These are phyloP conservation scores for Poeciliopsis paucimaculata DNA, from an alignment of 2,797 vertebrate species.

Conservation along the genomic window DNA sequence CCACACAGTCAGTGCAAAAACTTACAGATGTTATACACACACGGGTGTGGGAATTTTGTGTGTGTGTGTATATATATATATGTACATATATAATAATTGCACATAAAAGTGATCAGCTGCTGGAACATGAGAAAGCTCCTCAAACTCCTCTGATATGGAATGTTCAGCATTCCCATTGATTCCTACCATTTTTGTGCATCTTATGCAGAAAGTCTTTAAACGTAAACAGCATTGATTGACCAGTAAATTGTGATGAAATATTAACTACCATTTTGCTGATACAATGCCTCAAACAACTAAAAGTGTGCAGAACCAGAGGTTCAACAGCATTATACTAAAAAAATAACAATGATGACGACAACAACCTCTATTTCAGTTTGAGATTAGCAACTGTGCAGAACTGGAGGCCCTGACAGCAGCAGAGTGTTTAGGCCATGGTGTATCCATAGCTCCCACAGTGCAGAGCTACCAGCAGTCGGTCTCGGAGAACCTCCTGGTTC, in stretches of 20 bases:
- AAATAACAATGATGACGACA: background rate
- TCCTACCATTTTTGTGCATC: background rate
- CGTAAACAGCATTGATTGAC: background rate
- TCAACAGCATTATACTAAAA: background rate
- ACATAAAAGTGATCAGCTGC: background rate
- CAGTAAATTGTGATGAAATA: background rate
- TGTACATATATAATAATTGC: too few species aligned
- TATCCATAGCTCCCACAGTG: slow-evolving; percentile 99
- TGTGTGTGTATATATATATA: too few species aligned
- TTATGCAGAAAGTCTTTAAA: background rate
- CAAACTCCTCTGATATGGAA: background rate
- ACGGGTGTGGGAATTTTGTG: too few species aligned
- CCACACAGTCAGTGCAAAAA: background rate
- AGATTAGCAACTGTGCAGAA: background rate
- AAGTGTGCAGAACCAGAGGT: slow-evolving; percentile 10
- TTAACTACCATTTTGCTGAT: background rate
- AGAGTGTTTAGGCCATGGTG: slow-evolving; percentile 89
- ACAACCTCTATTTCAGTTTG: slow-evolving; percentile 32
- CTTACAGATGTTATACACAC: too few species aligned
- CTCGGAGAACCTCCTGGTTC: slow-evolving; percentile 91
- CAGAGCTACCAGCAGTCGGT: slow-evolving; percentile 94
- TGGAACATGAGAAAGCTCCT: background rate
- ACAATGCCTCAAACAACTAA: background rate
- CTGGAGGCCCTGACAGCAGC: background rate
- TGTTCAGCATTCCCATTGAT: background rate